Evolutionary conservation across 2,888 invertebrate species (phyloP).

Genomic region (Mythimna pallens): DNA sequence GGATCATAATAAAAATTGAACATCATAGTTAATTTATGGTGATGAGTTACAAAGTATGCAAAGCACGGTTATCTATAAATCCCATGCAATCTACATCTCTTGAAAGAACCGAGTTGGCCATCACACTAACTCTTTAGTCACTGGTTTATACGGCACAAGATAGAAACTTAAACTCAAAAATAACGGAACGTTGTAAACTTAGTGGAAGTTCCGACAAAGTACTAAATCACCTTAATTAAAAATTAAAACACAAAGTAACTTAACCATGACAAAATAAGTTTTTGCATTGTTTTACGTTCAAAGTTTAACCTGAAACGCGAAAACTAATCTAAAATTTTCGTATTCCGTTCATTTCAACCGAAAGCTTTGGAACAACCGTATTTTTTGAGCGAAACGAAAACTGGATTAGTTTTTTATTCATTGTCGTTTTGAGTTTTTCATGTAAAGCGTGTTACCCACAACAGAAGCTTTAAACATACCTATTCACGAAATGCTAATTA

Average conservation of each 20-base stretch:
- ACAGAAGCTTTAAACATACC: not conserved
- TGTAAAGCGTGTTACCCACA: not conserved
- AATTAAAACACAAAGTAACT: slow-evolving; percentile 15
- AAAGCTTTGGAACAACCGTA: slow-evolving; percentile 31
- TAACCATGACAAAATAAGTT: slow-evolving; percentile 27
- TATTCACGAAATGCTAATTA: not conserved
- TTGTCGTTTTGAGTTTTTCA: slow-evolving; percentile 4
- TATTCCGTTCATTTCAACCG: slow-evolving; percentile 22
- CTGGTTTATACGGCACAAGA: slow-evolving; percentile 30
- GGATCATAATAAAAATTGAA: slow-evolving; percentile 18
- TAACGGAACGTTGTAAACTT: not conserved
- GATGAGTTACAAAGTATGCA: slow-evolving; percentile 41
- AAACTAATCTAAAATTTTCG: slow-evolving; percentile 47
- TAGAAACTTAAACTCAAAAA: slow-evolving; percentile 22
- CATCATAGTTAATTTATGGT: slow-evolving; percentile 20
- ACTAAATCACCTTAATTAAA: slow-evolving; percentile 9
- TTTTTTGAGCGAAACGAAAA: slow-evolving; percentile 14
- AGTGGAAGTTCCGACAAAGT: not conserved
- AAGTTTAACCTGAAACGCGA: slow-evolving; percentile 34
- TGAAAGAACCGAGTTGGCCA: slow-evolving; percentile 56
- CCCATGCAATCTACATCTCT: slow-evolving; percentile 56
- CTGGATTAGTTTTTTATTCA: slow-evolving; percentile 10
- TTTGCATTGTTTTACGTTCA: slow-evolving; percentile 22
- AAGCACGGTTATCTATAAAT: slow-evolving; percentile 44
- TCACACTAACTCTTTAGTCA: slow-evolving; percentile 52